A percentile compares a stretch with the other conserved stretches of the same genome.
phyloP scores from a whole-genome alignment of 2,797 vertebrate species.

The Apogon hyalosoma region DNA sequence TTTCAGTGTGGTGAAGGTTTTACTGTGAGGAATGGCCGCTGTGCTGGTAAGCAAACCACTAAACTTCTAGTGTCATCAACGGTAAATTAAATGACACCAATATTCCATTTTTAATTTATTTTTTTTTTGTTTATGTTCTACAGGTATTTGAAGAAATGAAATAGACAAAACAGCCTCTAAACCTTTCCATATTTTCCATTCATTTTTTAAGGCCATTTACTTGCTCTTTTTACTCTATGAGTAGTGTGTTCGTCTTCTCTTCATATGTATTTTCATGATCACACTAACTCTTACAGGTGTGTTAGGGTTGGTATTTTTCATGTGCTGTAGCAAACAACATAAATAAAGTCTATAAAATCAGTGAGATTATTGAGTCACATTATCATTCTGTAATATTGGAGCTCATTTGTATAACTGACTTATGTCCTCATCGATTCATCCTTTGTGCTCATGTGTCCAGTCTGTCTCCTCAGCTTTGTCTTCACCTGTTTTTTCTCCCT shows the following conservation, averaged over 20 bases:
- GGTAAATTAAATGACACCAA: background rate
- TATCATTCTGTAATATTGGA: slow-evolving; percentile 18
- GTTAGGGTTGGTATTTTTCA: background rate
- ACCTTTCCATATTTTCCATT: too few species aligned
- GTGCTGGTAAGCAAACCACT: slow-evolving; percentile 82
- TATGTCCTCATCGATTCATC: background rate
- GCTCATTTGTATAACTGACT: too few species aligned
- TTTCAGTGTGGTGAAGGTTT: slow-evolving; percentile 90
- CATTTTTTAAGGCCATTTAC: too few species aligned
- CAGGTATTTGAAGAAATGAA: slow-evolving; percentile 67
- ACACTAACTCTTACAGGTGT: background rate
- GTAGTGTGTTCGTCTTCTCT: slow-evolving; percentile 18
- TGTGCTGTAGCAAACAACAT: background rate
- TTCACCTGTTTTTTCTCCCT: slow-evolving; percentile 13
- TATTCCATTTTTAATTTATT: slow-evolving; percentile 20
- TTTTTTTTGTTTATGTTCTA: slow-evolving; percentile 45
- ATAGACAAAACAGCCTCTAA: too few species aligned
- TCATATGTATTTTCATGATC: background rate
- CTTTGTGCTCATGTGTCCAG: too few species aligned
- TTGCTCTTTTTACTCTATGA: slow-evolving; percentile 47
- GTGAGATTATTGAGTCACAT: slow-evolving; percentile 10
- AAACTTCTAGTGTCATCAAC: background rate
- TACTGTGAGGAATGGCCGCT: slow-evolving; percentile 85
- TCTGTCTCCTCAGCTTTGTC: background rate
- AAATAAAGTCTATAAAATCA: slow-evolving; percentile 50